Evolutionary conservation across 2,797 vertebrate genomes (phyloP).

Genomic region (Liparis tanakae): DNA sequence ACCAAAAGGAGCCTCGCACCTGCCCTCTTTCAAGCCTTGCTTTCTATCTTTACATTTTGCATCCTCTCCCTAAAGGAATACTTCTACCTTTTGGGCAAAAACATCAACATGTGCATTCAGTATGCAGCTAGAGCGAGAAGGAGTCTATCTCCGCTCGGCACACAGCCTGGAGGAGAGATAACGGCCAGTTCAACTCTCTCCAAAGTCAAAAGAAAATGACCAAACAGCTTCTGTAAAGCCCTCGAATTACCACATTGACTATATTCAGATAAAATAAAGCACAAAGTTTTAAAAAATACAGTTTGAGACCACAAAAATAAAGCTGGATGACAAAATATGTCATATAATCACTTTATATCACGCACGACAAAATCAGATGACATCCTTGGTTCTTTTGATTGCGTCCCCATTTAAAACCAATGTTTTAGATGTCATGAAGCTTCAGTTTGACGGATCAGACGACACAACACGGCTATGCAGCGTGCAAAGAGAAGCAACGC

Average conservation of each 20-base stretch:
- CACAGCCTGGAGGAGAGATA: not conserved
- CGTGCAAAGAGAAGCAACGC: constrained; percentile 15
- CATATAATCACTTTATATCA: not conserved
- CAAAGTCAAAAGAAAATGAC: not conserved
- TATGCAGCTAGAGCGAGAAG: not conserved
- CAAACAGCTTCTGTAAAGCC: not conserved
- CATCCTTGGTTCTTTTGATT: constrained; percentile 1
- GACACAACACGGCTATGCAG: constrained; percentile 6
- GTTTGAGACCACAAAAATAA: not conserved
- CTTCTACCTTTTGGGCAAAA: not conserved
- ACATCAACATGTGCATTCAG: not conserved
- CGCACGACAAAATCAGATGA: constrained; percentile 15
- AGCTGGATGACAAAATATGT: not conserved
- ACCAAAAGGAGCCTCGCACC: constrained; percentile 2
- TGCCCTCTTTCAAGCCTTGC: constrained; percentile 1
- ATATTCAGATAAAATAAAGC: too few relatives aligned
- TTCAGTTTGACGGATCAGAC: constrained; percentile 13
- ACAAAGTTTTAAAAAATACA: not conserved
- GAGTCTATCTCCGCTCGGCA: constrained; percentile 1
- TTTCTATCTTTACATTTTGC: not conserved
- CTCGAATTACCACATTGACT: not conserved
- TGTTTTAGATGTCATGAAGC: constrained; percentile 2
- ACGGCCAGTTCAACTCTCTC: not conserved
- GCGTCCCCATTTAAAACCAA: constrained; percentile 8
- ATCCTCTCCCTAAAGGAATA: constrained; percentile 1